Percentiles rank a stretch among this genome's conserved stretches.
Conservation (phyloP, 2,888 invertebrate genomes). For the Megamerina dolium region DNA sequence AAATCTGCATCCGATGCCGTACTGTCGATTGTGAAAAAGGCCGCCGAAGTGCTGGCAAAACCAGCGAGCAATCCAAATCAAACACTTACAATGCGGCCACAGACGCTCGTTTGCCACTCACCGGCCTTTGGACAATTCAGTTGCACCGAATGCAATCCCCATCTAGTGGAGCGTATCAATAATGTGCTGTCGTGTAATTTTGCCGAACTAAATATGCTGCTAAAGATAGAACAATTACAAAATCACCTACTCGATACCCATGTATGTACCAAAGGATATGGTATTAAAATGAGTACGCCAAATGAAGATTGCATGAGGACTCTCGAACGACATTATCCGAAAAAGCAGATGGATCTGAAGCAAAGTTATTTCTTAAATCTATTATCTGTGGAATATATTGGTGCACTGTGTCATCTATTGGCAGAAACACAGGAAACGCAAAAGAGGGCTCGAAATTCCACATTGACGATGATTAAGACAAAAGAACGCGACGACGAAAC, state of each 20-base stretch:
- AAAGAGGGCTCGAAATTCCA: constrained; percentile 8
- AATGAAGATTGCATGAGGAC: not conserved
- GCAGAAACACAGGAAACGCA: constrained; percentile 20
- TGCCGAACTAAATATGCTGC: constrained; percentile 56
- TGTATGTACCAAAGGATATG: constrained; percentile 55
- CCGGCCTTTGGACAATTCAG: constrained; percentile 64
- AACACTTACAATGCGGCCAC: constrained; percentile 36
- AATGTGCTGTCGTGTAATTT: constrained; percentile 67
- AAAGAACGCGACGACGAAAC: constrained; percentile 15
- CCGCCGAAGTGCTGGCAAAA: constrained; percentile 77
- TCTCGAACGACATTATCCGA: not conserved
- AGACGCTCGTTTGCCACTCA: constrained; percentile 56
- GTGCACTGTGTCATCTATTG: constrained; percentile 71
- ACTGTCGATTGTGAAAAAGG: constrained; percentile 86
- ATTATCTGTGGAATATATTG: constrained; percentile 63
- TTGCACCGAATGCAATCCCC: constrained; percentile 69
- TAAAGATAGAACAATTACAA: constrained; percentile 57
- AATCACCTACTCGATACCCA: constrained; percentile 56
- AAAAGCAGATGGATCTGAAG: constrained; percentile 22
- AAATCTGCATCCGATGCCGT: constrained; percentile 87
- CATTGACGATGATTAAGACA: constrained; percentile 7
- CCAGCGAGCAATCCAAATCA: constrained; percentile 56
- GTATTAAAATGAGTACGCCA: constrained; percentile 44
- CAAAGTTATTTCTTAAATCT: constrained; percentile 58
- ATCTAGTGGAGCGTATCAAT: constrained; percentile 65